Evolutionary conservation across 2,797 vertebrate species (phyloP), one percentile per base, ranked within the genome.

Genomic region (Sandelia bainsii): DNA sequence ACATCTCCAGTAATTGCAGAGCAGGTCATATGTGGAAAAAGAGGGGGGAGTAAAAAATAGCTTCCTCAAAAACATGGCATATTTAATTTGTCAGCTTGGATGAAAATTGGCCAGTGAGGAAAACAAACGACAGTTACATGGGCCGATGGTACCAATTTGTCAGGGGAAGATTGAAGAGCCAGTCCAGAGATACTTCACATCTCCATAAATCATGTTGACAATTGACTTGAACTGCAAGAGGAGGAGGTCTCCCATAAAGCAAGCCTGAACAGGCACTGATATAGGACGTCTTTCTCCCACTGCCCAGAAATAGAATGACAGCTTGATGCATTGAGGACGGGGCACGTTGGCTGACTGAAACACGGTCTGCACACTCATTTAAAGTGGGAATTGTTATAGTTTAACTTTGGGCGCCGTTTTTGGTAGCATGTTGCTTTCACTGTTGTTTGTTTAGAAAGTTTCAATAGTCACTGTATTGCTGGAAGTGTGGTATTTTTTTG

Each of bases 141-240:
- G 46, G 75, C 77, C 49, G 78, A 77, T 69, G 83, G 80, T 75
- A 87, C 70, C 87, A 81, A 85, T 91, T 91, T 67, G 62, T 90
- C 88, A 82, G 79, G 44, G 68, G 83, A 89, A 90, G 87, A 91
- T 91, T 87, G 90, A 91, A 81, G 84, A 87, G 82, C 70, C 45
- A 17, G 80, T 81, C 82, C 78, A n/a, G 81, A 91, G 90, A 90
- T 86, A 88, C 84, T 84, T 83, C 88, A 85, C 88, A 75, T 89
- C 89, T 89, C 89, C 89, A 91, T 91, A 89, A 93, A 93, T 93
- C 90, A 92, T 87, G 82, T 71, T 89, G 89, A 90, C 90, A 90
- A 86, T 84, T 84, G 91, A 87, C 84, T 88, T 85, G 89, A 87
- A 83, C 87, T 78, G 83, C 75, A 39, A 34, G 84, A 85, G 81